Conservation (phyloP, 2,888 invertebrate genomes). For the Ellobium chinense region DNA sequence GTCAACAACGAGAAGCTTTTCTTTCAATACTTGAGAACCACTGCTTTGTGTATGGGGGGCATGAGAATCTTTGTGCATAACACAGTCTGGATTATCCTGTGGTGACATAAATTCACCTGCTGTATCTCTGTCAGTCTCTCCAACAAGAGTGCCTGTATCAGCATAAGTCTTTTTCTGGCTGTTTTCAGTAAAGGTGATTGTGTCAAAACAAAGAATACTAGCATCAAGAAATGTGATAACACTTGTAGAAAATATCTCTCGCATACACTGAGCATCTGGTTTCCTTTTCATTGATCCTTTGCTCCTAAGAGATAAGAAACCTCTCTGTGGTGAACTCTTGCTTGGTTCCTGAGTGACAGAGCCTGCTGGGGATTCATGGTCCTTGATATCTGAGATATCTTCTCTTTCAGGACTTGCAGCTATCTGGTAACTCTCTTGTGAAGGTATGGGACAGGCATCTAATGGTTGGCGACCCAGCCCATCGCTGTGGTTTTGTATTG, state of each 20-base stretch:
- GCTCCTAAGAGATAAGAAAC: slow-evolving; percentile 1
- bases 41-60: background rate
- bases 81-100: background rate
- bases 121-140: background rate
- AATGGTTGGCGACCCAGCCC: no score
- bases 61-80: no score
- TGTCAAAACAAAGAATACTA: slow-evolving; percentile 2
- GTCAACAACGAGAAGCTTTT: background rate
- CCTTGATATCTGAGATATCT: background rate
- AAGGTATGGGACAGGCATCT: no score
- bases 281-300: background rate
- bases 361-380: background rate
- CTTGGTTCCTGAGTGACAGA: no score
- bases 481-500: background rate
- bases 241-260: background rate
- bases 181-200: background rate
- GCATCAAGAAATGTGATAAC: background rate
- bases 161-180: no score
- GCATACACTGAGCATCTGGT: background rate
- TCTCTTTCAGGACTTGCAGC: background rate
- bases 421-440: background rate
- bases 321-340: no score
- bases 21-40: background rate
- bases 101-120: background rate
- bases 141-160: background rate